A percentile compares a stretch with the other conserved stretches of the same genome.
These are phyloP conservation scores for Pardosa pseudoannulata DNA, from an alignment of 2,888 invertebrate genomes.

Conservation along the genomic window DNA sequence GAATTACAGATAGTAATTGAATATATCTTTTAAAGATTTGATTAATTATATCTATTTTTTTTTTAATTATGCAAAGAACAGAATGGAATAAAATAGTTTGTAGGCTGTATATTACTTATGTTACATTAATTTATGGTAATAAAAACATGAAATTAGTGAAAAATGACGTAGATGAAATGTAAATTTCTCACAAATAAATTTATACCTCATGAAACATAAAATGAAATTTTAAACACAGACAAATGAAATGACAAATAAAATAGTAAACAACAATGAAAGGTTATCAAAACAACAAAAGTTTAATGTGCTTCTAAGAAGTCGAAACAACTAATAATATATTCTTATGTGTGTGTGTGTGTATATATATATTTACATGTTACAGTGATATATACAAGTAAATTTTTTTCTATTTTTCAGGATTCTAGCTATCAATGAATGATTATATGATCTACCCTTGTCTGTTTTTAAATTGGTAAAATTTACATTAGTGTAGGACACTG, in stretches of 20 bases:
- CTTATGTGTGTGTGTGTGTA: conserved; percentile 30
- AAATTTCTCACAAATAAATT: background rate
- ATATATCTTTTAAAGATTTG: no score
- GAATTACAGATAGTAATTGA: no score
- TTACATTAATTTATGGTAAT: no score
- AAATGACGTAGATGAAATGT: background rate
- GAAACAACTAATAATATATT: conserved; percentile 59
- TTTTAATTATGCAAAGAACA: no score
- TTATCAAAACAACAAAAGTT: background rate
- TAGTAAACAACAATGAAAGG: conserved; percentile 12
- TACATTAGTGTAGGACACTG: conserved; percentile 30
- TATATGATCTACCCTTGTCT: conserved; percentile 28
- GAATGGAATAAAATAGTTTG: no score
- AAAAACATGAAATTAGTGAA: no score
- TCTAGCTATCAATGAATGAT: conserved; percentile 38
- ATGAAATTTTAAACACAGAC: background rate
- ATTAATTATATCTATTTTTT: no score
- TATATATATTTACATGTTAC: conserved; percentile 48
- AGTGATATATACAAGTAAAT: conserved; percentile 61
- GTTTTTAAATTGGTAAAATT: conserved; percentile 37
- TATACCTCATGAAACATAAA: background rate
- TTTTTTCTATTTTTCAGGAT: conserved; percentile 29
- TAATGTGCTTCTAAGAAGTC: conserved; percentile 36
- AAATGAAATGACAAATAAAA: background rate
- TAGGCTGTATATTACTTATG: no score